phyloP scores from a whole-genome alignment of 2,888 invertebrate species.

The Eristalis arbustorum region DNA sequence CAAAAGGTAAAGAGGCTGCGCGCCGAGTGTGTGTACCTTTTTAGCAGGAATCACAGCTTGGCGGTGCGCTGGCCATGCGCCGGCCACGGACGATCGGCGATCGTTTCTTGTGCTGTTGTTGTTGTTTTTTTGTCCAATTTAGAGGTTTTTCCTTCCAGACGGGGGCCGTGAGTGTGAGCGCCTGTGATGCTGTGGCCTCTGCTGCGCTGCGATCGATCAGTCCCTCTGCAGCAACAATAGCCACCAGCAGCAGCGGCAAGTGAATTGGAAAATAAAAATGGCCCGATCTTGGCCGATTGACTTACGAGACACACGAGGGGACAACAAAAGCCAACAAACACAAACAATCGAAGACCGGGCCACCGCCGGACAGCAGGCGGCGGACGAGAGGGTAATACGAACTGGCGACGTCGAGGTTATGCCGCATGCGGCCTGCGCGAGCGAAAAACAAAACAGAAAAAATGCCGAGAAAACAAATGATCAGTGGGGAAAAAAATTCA shows the following conservation, averaged over 20 bases:
- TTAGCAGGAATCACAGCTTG: constrained; percentile 61
- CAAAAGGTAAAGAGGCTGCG: constrained; percentile 57
- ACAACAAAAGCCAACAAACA: constrained; percentile 57
- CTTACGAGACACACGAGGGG: constrained; percentile 10
- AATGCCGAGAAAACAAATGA: constrained; percentile 34
- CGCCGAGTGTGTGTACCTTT: constrained; percentile 33
- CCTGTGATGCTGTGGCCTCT: constrained; percentile 17
- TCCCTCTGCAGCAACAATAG: constrained; percentile 29
- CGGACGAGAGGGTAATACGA: constrained; percentile 45
- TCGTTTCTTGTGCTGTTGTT: background rate
- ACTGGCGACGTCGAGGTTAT: constrained; percentile 57
- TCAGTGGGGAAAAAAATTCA: constrained; percentile 45
- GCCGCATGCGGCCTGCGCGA: constrained; percentile 18
- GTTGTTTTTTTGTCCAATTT: constrained; percentile 30
- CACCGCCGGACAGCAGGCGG: background rate
- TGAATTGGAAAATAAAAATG: constrained; percentile 60
- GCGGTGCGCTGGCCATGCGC: constrained; percentile 68
- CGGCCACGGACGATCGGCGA: constrained; percentile 45
- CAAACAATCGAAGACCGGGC: constrained; percentile 34
- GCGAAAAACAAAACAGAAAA: constrained; percentile 48
- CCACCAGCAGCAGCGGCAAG: constrained; percentile 30
- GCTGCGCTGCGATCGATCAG: constrained; percentile 25
- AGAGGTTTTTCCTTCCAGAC: constrained; percentile 31
- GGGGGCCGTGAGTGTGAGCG: constrained; percentile 12
- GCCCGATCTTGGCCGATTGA: constrained; percentile 8